Evolutionary conservation across 2,797 vertebrate species (phyloP).

Genomic region (Pelodytes ibericus): DNA sequence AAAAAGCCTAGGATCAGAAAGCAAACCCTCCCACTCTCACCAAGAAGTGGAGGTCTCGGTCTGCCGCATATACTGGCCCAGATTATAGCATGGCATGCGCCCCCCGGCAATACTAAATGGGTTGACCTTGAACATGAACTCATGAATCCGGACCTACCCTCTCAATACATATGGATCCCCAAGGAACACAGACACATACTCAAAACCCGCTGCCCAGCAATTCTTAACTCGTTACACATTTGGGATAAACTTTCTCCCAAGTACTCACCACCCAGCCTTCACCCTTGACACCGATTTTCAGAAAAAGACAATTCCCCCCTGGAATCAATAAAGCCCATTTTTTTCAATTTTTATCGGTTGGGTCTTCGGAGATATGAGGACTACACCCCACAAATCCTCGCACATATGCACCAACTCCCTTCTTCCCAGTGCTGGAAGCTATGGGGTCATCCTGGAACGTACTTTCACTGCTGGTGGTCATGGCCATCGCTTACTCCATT

Average conservation of each 20-base stretch:
- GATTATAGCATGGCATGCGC: background rate
- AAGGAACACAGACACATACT: background rate
- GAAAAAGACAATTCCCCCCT: background rate
- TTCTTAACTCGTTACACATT: background rate
- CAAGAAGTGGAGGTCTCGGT: background rate
- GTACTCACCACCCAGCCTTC: background rate
- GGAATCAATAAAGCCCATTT: too few relatives aligned
- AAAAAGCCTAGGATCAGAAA: background rate
- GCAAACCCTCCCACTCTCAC: background rate
- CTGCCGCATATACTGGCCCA: background rate
- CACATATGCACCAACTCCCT: too few relatives aligned
- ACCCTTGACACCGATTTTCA: background rate
- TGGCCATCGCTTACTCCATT: too few relatives aligned
- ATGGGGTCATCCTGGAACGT: too few relatives aligned
- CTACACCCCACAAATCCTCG: too few relatives aligned
- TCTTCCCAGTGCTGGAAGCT: too few relatives aligned
- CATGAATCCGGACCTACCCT: background rate
- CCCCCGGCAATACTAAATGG: background rate
- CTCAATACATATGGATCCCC: background rate
- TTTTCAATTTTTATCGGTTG: too few relatives aligned
- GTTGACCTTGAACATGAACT: background rate
- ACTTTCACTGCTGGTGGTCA: too few relatives aligned
- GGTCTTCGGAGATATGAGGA: too few relatives aligned
- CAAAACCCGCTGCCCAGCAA: background rate
- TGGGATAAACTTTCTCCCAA: background rate